Evolutionary conservation across 2,888 invertebrate species (phyloP), one percentile per base, ranked within the genome.

Genomic region (Nomada fucata): DNA sequence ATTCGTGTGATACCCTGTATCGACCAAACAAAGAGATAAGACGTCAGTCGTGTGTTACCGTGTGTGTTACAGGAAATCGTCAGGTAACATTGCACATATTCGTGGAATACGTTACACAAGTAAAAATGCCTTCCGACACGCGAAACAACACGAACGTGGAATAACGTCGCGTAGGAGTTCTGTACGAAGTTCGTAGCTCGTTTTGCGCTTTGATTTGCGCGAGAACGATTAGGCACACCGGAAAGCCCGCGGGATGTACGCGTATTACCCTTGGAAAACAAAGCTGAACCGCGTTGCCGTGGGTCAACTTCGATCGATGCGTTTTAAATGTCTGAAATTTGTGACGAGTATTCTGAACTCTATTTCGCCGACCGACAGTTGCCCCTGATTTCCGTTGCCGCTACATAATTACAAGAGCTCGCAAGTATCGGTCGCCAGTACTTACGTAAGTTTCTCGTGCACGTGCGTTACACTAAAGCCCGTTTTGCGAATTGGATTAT

Each of bases 401-500:
- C 60, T 72, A 26, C 26, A 26, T 26, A 47, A 47, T 47, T 47
- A 15, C 1, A 76, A 80, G 72, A 72, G 50, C 61, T 67, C 61
- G 18, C 47, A 26, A 53, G 44, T 69, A 64, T 42, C 47, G 63
- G 55, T 42, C 15, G 44, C 18, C 26, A 53, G 53, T 53, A 44
- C 60, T 80, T 82, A 82, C 64, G 82, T 73, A 82, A 82, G 72
- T 55, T 53, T 13, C 15, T 59, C 26, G 55, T 69, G 53, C 72
- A 72, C 67, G 80, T 71, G 80, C 53, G 68, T 71, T 57, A 68
- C 18, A 50, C 47, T 55, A 81, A 81, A 82, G 76, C 81, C 44
- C 65, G 69, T 65, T 76, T 72, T 20, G 64, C 18, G 64, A 81
- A 82, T 81, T 73, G 81, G 76, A 80, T 82, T 82, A 73, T 44